A percentile compares a stretch with the other conserved stretches of the same genome.
Evolutionary conservation across 2,888 invertebrate species (phyloP).

Genomic region (Nymphalis polychloros): DNA sequence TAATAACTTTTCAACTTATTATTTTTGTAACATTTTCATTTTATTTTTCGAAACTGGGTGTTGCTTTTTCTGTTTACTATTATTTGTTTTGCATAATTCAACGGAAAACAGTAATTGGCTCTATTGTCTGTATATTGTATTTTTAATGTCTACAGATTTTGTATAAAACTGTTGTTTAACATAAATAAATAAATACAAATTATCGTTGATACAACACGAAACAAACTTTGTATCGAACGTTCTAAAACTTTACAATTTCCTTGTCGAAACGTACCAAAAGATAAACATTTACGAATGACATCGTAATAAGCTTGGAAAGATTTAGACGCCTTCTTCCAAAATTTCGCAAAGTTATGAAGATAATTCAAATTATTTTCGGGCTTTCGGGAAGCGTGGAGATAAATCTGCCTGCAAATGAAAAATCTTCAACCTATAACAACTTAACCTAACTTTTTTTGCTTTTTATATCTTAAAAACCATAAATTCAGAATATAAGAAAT

Average conservation of each 20-base stretch:
- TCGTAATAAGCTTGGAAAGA: constrained; percentile 29
- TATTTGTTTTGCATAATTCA: too few relatives aligned
- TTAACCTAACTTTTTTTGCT: constrained; percentile 29
- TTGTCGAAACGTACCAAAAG: constrained; percentile 6
- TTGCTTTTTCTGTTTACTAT: too few relatives aligned
- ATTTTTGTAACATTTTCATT: too few relatives aligned
- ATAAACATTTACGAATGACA: constrained; percentile 9
- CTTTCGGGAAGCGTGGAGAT: constrained; percentile 24
- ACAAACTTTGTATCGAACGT: background rate
- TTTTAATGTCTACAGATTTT: too few relatives aligned
- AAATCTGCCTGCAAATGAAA: constrained; percentile 27
- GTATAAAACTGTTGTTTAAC: too few relatives aligned
- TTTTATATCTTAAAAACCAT: constrained; percentile 28
- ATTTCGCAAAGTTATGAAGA: constrained; percentile 42
- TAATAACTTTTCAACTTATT: too few relatives aligned
- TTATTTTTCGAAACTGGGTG: too few relatives aligned
- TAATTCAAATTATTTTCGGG: constrained; percentile 42
- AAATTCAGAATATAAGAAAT: constrained; percentile 27
- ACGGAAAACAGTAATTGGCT: too few relatives aligned
- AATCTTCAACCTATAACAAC: constrained; percentile 33
- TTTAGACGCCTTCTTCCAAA: constrained; percentile 33
- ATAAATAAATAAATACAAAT: too few relatives aligned
- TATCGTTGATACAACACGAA: background rate
- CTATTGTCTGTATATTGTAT: too few relatives aligned
- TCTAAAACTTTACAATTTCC: constrained; percentile 14